Evolutionary conservation across 2,797 vertebrate species (phyloP).

Genomic region (Ceyx erithaca): DNA sequence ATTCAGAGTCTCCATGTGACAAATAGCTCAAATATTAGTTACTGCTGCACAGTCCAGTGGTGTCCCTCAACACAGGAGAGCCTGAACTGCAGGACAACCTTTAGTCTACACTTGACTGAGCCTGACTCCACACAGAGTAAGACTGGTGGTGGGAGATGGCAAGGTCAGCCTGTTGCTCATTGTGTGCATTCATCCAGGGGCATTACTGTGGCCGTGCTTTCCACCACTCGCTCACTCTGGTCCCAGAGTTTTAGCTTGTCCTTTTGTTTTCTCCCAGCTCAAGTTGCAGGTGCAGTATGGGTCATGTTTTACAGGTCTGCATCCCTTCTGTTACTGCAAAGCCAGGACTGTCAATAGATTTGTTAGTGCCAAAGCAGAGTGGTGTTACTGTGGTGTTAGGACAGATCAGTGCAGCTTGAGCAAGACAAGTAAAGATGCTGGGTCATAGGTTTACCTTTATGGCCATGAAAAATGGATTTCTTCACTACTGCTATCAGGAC

Average conservation of each 20-base stretch:
- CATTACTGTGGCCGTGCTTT: constrained; percentile 10
- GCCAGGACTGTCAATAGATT: background rate
- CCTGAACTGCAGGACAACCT: background rate
- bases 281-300: background rate
- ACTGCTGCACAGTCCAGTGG: background rate
- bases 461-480: background rate
- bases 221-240: background rate
- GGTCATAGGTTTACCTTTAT: background rate
- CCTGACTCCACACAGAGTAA: background rate
- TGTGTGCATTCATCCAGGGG: background rate
- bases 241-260: background rate
- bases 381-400: background rate
- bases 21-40: background rate
- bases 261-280: constrained; percentile 37
- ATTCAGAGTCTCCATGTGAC: background rate
- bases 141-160: constrained; percentile 7
- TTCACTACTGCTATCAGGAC: background rate
- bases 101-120: background rate
- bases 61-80: background rate
- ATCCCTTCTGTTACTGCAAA: background rate
- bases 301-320: constrained; percentile 7
- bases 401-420: background rate
- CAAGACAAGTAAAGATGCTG: background rate
- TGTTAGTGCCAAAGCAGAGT: background rate
- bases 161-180: constrained; percentile 24